These are phyloP conservation scores for Charadrius vociferus DNA, from an alignment of 2,113 vertebrate genomes.

Conservation along the genomic window DNA sequence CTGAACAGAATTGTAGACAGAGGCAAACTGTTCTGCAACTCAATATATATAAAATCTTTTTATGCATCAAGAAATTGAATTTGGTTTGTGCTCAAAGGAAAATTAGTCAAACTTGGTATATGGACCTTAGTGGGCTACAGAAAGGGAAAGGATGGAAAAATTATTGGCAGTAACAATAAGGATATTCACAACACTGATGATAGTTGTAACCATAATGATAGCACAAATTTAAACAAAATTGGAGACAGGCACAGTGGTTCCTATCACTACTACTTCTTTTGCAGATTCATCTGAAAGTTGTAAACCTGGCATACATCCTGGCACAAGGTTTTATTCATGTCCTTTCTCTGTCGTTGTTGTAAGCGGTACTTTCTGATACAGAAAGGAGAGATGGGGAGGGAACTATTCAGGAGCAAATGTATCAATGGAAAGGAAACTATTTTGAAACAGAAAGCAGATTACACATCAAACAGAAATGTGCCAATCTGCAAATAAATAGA, in stretches of 20 bases:
- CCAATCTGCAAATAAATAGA: background rate
- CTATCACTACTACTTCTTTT: background rate
- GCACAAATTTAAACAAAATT: background rate
- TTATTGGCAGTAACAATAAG: background rate
- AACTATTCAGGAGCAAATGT: background rate
- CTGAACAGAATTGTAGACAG: background rate
- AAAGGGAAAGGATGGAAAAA: background rate
- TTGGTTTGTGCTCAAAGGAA: background rate
- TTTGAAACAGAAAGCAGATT: slow-evolving; percentile 28
- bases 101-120: background rate
- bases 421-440: slow-evolving; percentile 1
- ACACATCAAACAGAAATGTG: background rate
- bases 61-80: background rate
- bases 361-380: background rate
- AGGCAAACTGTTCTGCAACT: background rate
- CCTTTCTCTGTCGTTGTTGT: background rate
- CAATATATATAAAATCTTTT: background rate
- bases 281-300: background rate
- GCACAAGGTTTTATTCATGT: background rate
- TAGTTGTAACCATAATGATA: background rate
- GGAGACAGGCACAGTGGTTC: background rate
- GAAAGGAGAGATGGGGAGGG: background rate
- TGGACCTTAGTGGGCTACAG: background rate
- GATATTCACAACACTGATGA: background rate
- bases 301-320: background rate